Evolutionary conservation across 2,797 vertebrate genomes (phyloP).

Genomic region (Sebastes hubbsi): DNA sequence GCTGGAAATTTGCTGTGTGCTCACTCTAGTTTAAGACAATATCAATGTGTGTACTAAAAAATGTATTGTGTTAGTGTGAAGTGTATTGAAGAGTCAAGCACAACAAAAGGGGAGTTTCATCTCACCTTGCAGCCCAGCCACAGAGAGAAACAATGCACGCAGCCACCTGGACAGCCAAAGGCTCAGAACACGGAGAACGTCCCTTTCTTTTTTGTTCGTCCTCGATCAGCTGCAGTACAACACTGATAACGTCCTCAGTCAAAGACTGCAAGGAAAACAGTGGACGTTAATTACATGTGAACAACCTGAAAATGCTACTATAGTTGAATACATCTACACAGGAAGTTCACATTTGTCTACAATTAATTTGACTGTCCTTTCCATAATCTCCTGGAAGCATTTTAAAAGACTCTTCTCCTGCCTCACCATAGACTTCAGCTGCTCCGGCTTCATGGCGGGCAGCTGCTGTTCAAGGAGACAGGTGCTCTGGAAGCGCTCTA

Average conservation of each 20-base stretch:
- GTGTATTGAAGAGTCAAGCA: not conserved
- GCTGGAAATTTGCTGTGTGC: not conserved
- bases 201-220: slow-evolving; percentile 84
- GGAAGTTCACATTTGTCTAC: not conserved
- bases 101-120: not conserved
- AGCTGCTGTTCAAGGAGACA: slow-evolving; percentile 91
- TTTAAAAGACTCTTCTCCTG: not conserved
- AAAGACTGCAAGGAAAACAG: slow-evolving; percentile 80
- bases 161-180: slow-evolving; percentile 87
- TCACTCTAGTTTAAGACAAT: not conserved
- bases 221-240: slow-evolving; percentile 87
- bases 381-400: not conserved
- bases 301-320: not conserved
- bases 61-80: not conserved
- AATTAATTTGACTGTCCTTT: not conserved
- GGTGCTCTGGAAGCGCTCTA: slow-evolving; percentile 89
- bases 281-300: not conserved
- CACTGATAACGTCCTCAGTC: slow-evolving; percentile 89
- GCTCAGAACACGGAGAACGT: slow-evolving; percentile 69
- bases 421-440: slow-evolving; percentile 90
- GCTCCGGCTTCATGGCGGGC: slow-evolving; percentile 90
- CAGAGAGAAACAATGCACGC: slow-evolving; percentile 91
- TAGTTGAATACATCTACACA: not conserved
- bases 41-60: not conserved
- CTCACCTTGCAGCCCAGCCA: slow-evolving; percentile 92